Evolutionary conservation across 2,113 vertebrate species (phyloP).

Genomic region (Poecile atricapillus): DNA sequence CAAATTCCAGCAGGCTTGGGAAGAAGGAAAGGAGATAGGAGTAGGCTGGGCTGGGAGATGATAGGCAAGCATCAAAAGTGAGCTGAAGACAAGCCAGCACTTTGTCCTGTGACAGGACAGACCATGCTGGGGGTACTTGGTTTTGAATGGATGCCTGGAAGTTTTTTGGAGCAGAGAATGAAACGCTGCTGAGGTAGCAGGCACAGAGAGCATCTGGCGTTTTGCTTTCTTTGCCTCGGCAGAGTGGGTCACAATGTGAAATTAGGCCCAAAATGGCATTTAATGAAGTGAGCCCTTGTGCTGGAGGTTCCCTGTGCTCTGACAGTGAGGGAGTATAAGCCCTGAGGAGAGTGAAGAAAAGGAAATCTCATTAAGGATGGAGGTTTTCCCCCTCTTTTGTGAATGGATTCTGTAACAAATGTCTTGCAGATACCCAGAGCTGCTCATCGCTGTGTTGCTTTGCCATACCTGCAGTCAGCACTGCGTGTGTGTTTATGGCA

Average conservation of each 20-base stretch:
- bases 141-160: constrained; percentile 62
- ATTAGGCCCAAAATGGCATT: constrained; percentile 46
- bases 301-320: constrained; percentile 8
- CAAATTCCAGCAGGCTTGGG: constrained; percentile 72
- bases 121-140: constrained; percentile 52
- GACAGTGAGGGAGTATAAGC: background rate
- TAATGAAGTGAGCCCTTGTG: constrained; percentile 63
- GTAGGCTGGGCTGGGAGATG: constrained; percentile 65
- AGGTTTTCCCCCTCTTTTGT: background rate
- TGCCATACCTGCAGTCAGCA: background rate
- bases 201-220: constrained; percentile 59
- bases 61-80: constrained; percentile 70
- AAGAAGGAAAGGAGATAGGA: constrained; percentile 67
- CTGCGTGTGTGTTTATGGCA: background rate
- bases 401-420: background rate
- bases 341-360: background rate
- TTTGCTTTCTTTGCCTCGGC: constrained; percentile 45
- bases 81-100: constrained; percentile 71
- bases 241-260: constrained; percentile 51
- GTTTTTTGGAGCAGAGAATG: constrained; percentile 62
- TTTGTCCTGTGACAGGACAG: constrained; percentile 67
- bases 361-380: constrained; percentile 19
- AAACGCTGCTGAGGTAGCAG: constrained; percentile 15
- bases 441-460: background rate
- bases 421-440: background rate